phyloP scores from a whole-genome alignment of 2,113 vertebrate genomes.

The Callaeas wilsoni region DNA sequence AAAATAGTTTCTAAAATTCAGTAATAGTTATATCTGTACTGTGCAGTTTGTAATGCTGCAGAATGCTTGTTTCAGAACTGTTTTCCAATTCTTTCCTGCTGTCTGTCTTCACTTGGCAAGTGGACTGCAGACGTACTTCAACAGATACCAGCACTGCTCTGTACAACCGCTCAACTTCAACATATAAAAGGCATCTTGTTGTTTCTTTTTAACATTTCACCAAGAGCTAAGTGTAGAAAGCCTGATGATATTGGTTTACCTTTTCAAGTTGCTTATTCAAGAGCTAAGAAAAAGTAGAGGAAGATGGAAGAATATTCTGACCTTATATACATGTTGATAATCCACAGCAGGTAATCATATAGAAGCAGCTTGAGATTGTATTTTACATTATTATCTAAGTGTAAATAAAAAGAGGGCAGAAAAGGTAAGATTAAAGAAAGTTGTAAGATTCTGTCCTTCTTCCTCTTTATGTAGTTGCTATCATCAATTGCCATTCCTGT shows the following conservation, averaged over 20 bases:
- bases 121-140: not conserved
- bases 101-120: not conserved
- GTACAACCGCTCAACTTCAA: not conserved
- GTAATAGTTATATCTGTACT: not conserved
- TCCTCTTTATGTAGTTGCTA: not conserved
- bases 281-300: not conserved
- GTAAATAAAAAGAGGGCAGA: not conserved
- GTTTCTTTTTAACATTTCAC: not conserved
- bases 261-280: not conserved
- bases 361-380: not conserved
- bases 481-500: not conserved
- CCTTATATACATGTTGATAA: not conserved
- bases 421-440: not conserved
- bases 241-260: not conserved
- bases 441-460: not conserved
- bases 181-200: not conserved
- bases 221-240: not conserved
- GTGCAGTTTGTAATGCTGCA: not conserved
- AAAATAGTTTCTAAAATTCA: not conserved
- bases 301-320: not conserved
- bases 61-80: not conserved
- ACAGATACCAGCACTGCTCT: not conserved
- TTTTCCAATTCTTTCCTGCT: not conserved
- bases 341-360: not conserved
- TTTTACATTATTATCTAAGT: not conserved